These are phyloP conservation scores for Hippocampus guttulatus DNA, from an alignment of 2,113 vertebrate genomes.

Conservation along the genomic window DNA sequence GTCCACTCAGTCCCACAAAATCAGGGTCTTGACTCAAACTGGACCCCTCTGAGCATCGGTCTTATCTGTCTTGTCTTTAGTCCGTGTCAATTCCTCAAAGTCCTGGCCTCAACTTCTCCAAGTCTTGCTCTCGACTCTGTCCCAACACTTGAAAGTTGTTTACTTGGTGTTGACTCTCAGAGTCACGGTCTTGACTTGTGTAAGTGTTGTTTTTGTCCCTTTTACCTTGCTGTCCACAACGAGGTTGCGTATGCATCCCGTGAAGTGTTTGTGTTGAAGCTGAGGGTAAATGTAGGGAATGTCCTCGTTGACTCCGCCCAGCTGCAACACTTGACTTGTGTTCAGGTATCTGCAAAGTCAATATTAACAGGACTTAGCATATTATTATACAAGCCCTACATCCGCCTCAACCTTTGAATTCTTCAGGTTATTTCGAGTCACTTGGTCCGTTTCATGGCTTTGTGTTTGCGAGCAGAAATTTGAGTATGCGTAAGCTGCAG, in stretches of 20 bases:
- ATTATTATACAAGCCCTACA: too few relatives aligned
- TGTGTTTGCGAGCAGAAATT: too few relatives aligned
- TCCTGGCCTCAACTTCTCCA: neutral
- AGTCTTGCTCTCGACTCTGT: neutral
- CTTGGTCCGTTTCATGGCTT: too few relatives aligned
- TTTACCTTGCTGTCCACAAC: conserved; percentile 84
- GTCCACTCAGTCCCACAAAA: neutral
- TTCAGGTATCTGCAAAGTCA: conserved; percentile 73
- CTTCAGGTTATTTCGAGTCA: too few relatives aligned
- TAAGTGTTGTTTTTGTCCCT: too few relatives aligned
- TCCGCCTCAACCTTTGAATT: too few relatives aligned
- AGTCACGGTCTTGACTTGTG: neutral
- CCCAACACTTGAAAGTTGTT: neutral
- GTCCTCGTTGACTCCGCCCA: conserved; percentile 83
- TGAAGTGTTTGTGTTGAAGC: conserved; percentile 82
- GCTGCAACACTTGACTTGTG: conserved; percentile 79
- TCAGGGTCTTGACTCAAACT: neutral
- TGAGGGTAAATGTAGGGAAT: conserved; percentile 81
- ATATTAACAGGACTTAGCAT: neutral
- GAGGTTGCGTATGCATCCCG: conserved; percentile 83
- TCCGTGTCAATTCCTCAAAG: neutral
- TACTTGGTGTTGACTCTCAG: neutral
- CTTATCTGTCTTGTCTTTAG: neutral
- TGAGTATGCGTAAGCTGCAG: too few relatives aligned
- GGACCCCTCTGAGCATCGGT: neutral